These are phyloP conservation scores for Oxycera nigricornis DNA, from an alignment of 2,888 invertebrate genomes.

Conservation along the genomic window DNA sequence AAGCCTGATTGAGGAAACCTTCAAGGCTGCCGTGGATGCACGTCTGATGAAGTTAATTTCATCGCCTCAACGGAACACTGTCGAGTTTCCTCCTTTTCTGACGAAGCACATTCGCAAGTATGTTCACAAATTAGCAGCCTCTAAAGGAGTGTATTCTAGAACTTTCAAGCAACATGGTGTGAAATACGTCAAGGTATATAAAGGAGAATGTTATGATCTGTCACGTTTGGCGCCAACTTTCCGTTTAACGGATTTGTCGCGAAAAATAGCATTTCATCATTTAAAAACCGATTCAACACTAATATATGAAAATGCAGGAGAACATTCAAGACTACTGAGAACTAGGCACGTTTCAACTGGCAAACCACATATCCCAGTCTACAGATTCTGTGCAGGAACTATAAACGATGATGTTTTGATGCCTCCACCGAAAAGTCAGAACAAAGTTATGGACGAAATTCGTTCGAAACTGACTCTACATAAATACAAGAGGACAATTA, in stretches of 20 bases:
- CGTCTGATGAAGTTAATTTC: neutral
- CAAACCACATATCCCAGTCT: neutral
- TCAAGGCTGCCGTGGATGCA: neutral
- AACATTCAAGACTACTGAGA: neutral
- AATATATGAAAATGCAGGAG: neutral
- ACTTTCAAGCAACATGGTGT: conserved; percentile 65
- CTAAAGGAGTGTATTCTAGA: conserved; percentile 77
- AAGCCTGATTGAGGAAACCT: neutral
- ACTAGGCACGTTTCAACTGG: neutral
- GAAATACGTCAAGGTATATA: conserved; percentile 15
- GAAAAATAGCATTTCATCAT: conserved; percentile 7
- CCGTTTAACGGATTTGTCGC: conserved; percentile 67
- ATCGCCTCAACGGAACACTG: neutral
- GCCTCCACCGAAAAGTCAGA: conserved; percentile 28
- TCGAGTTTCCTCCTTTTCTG: conserved; percentile 73
- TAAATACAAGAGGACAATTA: conserved; percentile 69
- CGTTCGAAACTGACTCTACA: conserved; percentile 75
- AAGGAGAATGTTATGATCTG: neutral
- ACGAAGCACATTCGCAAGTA: conserved; percentile 81
- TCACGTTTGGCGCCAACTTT: conserved; percentile 69
- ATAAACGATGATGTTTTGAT: neutral
- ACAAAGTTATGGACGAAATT: conserved; percentile 51
- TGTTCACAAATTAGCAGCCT: conserved; percentile 74
- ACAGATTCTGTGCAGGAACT: conserved; percentile 22
- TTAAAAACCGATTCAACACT: neutral